Evolutionary conservation across 1,140 invertebrate genomes (phyloP), one percentile per base, ranked within the genome.

Genomic region (Drosophila albomicans): DNA sequence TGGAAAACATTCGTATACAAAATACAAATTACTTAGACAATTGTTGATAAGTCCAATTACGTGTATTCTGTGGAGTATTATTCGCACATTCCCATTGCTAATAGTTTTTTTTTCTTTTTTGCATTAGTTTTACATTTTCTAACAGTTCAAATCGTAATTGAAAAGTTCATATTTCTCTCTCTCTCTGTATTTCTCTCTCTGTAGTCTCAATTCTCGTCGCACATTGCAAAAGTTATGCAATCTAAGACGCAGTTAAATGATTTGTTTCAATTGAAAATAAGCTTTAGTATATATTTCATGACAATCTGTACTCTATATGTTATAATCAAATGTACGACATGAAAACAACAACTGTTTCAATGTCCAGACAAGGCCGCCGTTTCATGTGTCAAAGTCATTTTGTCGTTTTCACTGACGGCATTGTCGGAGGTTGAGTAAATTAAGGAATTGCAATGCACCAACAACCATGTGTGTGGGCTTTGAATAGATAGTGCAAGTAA

Each of bases 321-420:
- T 8, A 38, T 38, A 8, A 38, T 38, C 35, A 38, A 38, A 38
- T 38, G 35, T 43, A 68, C 30, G 41, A 5, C 13, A 25, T 13
- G 15, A 38, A 45, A 56, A 65, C 20, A 41, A 56, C 54, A 65
- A 64, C 45, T 30, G 45, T 59, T 66, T 61, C 80, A 84, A 80
- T 75, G 81, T 74, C 82, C 64, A 73, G 25, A 64, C 75, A 78
- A 78, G 75, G 75, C 65, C 71, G 35, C n/a, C 51, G 45, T 76
- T 69, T 68, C 64, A 63, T 63, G 52, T 67, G 63, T 65, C 84
- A 89, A 84, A 76, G 85, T 72, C 84, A 64, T 15, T 48, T 41
- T 67, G 46, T 15, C 54, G 69, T 75, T 87, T 87, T 87, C 82
- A 82, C 82, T 89, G 85, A 41, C 80, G 85, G 56, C 80, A 88